Evolutionary conservation across 92 coral and sea anemone species (phyloP), one percentile per base, ranked within the genome.

Genomic region (Phymanthus crucifer): DNA sequence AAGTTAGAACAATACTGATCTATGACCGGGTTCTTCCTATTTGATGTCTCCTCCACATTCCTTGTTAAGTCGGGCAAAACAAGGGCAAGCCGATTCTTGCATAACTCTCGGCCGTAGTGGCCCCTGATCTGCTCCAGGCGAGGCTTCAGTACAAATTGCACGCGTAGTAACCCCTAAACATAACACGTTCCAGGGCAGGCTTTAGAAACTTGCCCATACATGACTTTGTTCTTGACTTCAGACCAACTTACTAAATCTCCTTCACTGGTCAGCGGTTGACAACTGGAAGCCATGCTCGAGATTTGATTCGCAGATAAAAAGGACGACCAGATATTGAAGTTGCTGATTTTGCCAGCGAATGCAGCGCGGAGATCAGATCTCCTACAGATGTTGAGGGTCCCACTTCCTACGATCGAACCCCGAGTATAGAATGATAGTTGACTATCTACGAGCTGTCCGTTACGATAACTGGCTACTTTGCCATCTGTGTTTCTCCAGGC

Each of bases 401-500:
- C 72, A 19, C 73, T 46, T 6, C 81, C 54, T 1, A 18, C 50
- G 23, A 77, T 43, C n/a, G 16, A 5, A 2, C 27, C 24, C 8
- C 72, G 35, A 23, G 58, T 61, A 1, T 1, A 1, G 72, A 77
- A 61, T 11, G 37, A 34, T 0, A 3, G 32, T 12, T 4, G 24
- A n/a, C 27, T 77, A n/a, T 69, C 23, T 3, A n/a, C 33, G 16
- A 58, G 81, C 11, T 36, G 71, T 13, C 81, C 81, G 27, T 77
- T 77, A 4, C 81, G 81, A 36, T 77, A 77, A 23, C 33, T 32
- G 26, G 45, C 9, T 5, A 61, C 72, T 6, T 19, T 10, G 35
- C 81, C 81, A 32, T 77, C 81, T 19, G 72, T 7, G 58, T 40
- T 77, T 1, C 81, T 69, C 81, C 81, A 77, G n/a, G 72, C 72